phyloP scores from a whole-genome alignment of 2,113 vertebrate genomes.

The Ailuropoda melanoleuca region DNA sequence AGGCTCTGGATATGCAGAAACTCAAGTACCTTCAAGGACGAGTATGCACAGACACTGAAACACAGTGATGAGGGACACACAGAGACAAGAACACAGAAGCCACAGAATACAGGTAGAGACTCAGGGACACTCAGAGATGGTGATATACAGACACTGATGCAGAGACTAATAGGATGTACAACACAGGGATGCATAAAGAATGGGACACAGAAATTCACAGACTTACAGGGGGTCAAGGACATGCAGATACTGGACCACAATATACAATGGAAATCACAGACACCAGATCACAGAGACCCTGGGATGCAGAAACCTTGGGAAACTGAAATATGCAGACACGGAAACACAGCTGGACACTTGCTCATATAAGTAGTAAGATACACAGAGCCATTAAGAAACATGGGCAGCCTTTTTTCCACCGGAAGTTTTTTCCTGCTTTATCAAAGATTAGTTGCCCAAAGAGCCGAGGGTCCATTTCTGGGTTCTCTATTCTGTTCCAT shows the following conservation, averaged over 20 bases:
- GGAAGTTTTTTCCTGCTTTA: no score
- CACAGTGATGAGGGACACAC: not conserved
- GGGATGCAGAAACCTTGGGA: not conserved
- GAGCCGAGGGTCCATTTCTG: no score
- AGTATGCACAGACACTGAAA: not conserved
- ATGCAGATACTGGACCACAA: not conserved
- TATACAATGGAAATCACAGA: not conserved
- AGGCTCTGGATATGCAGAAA: not conserved
- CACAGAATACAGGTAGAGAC: not conserved
- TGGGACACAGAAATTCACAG: not conserved
- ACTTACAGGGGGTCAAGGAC: not conserved
- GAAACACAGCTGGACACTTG: not conserved
- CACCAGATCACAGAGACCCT: not conserved
- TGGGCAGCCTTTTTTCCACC: no score
- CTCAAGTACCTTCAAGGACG: not conserved
- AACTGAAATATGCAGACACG: conserved; percentile 2
- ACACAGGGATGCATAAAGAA: not conserved
- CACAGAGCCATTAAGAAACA: not conserved
- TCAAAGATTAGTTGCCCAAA: no score
- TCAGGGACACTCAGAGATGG: not conserved
- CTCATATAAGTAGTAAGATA: not conserved
- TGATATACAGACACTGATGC: not conserved
- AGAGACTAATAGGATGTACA: not conserved
- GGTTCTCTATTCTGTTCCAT: no score
- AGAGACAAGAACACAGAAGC: conserved; percentile 8